Evolutionary conservation across 2,113 vertebrate species (phyloP).

Genomic region (Macquaria ambigua): DNA sequence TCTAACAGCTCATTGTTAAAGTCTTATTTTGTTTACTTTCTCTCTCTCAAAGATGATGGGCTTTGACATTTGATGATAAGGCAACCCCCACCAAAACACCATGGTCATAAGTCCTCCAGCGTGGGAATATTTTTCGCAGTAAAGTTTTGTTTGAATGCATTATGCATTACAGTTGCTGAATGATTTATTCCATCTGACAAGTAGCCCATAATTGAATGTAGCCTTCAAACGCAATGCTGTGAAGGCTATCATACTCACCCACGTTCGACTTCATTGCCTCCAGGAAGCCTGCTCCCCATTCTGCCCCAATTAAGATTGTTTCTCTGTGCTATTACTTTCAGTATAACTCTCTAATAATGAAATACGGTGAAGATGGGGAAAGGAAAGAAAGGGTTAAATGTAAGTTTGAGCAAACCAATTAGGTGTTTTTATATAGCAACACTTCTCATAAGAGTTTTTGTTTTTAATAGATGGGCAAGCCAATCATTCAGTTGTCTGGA

Average conservation of each 20-base stretch:
- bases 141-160: constrained; percentile 72
- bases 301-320: constrained; percentile 71
- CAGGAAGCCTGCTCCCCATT: constrained; percentile 56
- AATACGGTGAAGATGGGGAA: constrained; percentile 6
- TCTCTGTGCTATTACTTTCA: constrained; percentile 53
- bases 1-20: constrained; percentile 11
- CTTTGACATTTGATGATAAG: constrained; percentile 47
- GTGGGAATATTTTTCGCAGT: constrained; percentile 33
- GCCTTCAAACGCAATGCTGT: constrained; percentile 57
- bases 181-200: constrained; percentile 76
- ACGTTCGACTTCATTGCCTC: constrained; percentile 58
- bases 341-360: constrained; percentile 64
- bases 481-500: constrained; percentile 39
- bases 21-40: constrained; percentile 23
- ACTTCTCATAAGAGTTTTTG: constrained; percentile 10
- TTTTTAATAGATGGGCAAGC: constrained; percentile 37
- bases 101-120: constrained; percentile 47
- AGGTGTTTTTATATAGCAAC: constrained; percentile 33
- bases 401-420: constrained; percentile 62
- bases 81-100: constrained; percentile 25
- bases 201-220: constrained; percentile 74
- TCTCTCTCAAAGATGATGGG: constrained; percentile 34
- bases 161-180: constrained; percentile 63
- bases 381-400: constrained; percentile 46
- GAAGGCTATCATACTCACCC: constrained; percentile 69